Evolutionary conservation across 1,140 invertebrate species (phyloP), one percentile per base, ranked within the genome.

Genomic region (Neodiprion fabricii): DNA sequence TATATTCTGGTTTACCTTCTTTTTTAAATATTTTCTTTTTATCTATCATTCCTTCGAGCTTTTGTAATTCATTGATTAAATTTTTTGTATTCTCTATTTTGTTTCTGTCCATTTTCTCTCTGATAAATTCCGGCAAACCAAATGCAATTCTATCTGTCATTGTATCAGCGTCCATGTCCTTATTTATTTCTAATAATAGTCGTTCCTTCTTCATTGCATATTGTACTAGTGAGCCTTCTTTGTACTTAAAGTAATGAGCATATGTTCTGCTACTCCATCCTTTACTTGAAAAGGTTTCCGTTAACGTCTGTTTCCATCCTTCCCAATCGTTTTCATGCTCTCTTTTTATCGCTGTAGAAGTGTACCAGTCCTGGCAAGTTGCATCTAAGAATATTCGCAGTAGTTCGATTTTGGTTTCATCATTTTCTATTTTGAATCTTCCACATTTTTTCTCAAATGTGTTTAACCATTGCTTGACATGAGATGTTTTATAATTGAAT

Each of bases 201-300:
- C 61, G 71, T 73, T 76, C 76, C 77, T 79, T 79, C 49, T 40
- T 79, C 69, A 79, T 70, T 14, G 77, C 79, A 70, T 81, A 79
- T 12, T 79, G 72, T 28, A 78, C 9, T 14, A 79, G 67, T 66
- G 76, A 75, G 0, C 79, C 79, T 47, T 69, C 71, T 70, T 73
- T 72, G 23, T 77, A 79, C 75, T 74, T 81, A 53, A 72, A 79
- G 0, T 12, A 21, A 4, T 70, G 3, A 12, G 76, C 78, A 73
- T 79, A 78, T 9, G 5, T 73, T 28, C 49, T 48, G 67, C 12
- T 28, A 40, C 48, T 73, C 74, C 74, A 77, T 66, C 74, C 71
- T 67, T 75, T 73, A 61, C 74, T 68, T 48, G 72, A 65, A 73
- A 76, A 78, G 12, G 76, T 72, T n/a, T 74, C 73, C 61, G 14